Conservation (phyloP, 2,113 vertebrate genomes). For the Urocolius indicus region DNA sequence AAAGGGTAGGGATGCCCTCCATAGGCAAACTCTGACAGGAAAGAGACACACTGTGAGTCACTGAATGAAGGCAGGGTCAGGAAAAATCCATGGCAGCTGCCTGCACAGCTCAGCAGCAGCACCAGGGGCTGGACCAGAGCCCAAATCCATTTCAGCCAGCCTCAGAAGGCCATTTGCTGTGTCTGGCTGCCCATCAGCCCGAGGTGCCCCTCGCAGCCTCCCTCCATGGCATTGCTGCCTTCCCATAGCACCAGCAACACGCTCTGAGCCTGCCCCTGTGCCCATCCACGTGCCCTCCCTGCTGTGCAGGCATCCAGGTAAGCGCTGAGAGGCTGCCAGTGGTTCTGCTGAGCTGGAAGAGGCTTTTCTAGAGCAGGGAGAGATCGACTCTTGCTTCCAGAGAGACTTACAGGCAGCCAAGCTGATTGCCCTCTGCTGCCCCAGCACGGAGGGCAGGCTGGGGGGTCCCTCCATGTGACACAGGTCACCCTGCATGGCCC, state of each 20-base stretch:
- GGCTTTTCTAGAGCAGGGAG: neutral
- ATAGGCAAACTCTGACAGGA: slow-evolving; percentile 90
- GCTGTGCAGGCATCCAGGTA: neutral
- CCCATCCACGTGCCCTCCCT: neutral
- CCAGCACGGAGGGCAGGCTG: neutral
- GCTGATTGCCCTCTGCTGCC: neutral
- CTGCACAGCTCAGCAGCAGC: slow-evolving; percentile 8
- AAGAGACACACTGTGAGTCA: slow-evolving; percentile 66
- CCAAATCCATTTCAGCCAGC: neutral
- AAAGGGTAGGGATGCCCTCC: slow-evolving; percentile 95
- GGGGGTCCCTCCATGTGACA: neutral
- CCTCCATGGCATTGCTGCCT: neutral
- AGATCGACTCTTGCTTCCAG: neutral
- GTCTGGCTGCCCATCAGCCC: neutral
- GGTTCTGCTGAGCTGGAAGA: neutral
- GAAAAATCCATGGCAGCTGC: slow-evolving; percentile 20
- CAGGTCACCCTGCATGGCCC: neutral
- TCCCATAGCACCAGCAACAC: neutral
- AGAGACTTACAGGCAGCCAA: neutral
- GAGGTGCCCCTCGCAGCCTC: neutral
- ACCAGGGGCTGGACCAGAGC: neutral
- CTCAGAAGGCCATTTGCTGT: neutral
- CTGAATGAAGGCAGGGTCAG: neutral
- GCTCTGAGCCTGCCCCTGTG: accelerated
- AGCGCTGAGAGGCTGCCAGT: neutral